These are phyloP conservation scores for Alsophila aescularia DNA, from an alignment of 2,888 invertebrate genomes.

Conservation along the genomic window DNA sequence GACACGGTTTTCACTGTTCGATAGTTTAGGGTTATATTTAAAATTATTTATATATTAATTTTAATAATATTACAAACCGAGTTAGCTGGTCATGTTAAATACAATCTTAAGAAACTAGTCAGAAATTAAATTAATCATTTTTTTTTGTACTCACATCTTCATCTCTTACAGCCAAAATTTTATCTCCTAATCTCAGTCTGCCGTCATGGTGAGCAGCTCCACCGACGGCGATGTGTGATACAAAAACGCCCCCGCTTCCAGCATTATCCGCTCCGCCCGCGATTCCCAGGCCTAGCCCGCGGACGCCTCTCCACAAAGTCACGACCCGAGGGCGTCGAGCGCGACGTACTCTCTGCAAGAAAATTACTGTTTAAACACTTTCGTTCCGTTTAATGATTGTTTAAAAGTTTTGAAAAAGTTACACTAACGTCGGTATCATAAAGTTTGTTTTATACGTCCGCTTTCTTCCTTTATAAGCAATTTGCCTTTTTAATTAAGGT, in stretches of 20 bases:
- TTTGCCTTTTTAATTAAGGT: conserved; percentile 23
- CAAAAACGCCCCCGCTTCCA: conserved; percentile 78
- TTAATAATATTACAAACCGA: too few species aligned
- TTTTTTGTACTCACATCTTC: conserved; percentile 67
- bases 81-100: too few species aligned
- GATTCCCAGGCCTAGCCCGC: conserved; percentile 77
- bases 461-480: conserved; percentile 9
- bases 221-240: conserved; percentile 79
- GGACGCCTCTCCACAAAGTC: conserved; percentile 73
- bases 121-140: neutral
- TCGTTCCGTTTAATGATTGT: conserved; percentile 15
- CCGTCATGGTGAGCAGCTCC: conserved; percentile 80
- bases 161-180: conserved; percentile 80
- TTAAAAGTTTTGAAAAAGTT: conserved; percentile 20
- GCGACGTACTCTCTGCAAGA: conserved; percentile 68
- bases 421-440: conserved; percentile 18
- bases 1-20: too few species aligned
- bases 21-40: too few species aligned
- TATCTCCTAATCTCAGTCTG: conserved; percentile 78
- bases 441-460: conserved; percentile 10
- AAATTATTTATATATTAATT: too few species aligned
- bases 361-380: conserved; percentile 23
- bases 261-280: conserved; percentile 81
- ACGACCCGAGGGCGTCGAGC: conserved; percentile 76
- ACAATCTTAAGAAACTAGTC: neutral